phyloP scores from a whole-genome alignment of 1,140 invertebrate species.

The Macrobrachium nipponense region DNA sequence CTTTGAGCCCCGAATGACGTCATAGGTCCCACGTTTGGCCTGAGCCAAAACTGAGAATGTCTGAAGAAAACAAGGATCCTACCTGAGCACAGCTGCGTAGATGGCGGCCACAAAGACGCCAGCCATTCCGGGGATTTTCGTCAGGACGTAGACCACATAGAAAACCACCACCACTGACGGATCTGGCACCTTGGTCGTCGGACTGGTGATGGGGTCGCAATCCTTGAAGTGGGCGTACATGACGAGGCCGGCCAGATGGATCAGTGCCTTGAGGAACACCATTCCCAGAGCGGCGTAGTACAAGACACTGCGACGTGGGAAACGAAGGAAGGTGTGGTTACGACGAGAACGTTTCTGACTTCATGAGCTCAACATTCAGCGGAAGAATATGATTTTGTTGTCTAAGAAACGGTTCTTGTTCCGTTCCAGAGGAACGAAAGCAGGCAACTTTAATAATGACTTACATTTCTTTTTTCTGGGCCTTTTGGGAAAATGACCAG shows the following conservation, averaged over 20 bases:
- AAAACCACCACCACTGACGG: constrained; percentile 31
- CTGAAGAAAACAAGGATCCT: no score
- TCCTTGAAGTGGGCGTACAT: constrained; percentile 67
- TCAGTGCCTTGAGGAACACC: constrained; percentile 53
- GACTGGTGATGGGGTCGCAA: constrained; percentile 67
- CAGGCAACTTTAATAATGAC: no score
- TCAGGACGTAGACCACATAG: constrained; percentile 57
- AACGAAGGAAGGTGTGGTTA: neutral
- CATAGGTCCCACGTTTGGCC: no score
- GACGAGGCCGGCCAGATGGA: constrained; percentile 66
- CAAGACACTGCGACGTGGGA: constrained; percentile 41
- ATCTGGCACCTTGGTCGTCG: neutral
- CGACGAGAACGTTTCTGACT: neutral
- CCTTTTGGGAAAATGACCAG: no score
- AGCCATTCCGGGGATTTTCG: constrained; percentile 53
- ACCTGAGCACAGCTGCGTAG: constrained; percentile 84
- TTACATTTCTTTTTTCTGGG: no score
- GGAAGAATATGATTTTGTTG: neutral
- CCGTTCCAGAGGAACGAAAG: no score
- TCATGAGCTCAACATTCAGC: no score
- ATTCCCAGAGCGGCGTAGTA: constrained; percentile 61
- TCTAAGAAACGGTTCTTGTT: neutral
- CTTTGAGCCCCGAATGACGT: no score
- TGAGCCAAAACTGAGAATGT: no score
- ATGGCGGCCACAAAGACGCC: constrained; percentile 71